These are phyloP conservation scores for Sarcophaga peregrina DNA, from an alignment of 1,140 invertebrate species.

Conservation along the genomic window DNA sequence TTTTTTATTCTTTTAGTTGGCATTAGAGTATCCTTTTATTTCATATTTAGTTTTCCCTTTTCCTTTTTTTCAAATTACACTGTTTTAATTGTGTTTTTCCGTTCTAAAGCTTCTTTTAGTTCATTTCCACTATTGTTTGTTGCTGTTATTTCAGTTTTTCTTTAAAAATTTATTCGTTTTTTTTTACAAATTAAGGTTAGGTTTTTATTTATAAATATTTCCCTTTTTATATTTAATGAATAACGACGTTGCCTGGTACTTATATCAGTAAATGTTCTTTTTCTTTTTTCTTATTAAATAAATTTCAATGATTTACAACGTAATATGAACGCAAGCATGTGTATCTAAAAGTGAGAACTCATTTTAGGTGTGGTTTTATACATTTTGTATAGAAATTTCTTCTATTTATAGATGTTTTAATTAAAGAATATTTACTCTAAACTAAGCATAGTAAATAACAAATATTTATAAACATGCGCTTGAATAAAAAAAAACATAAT, in stretches of 20 bases:
- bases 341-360: not conserved
- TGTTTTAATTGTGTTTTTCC: not conserved
- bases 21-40: no score
- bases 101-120: not conserved
- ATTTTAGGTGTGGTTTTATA: conserved; percentile 4
- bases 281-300: not conserved
- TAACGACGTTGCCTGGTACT: no score
- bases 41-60: not conserved
- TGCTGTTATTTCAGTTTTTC: no score
- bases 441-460: not conserved
- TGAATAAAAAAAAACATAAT: no score
- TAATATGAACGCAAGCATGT: not conserved
- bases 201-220: not conserved
- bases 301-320: not conserved
- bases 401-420: conserved; percentile 6
- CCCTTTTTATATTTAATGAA: no score
- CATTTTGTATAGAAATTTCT: not conserved
- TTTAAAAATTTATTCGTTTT: no score
- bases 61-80: not conserved
- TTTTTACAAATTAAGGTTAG: conserved; percentile 1
- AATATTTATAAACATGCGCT: not conserved
- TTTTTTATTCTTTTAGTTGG: no score
- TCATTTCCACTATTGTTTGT: no score
- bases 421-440: not conserved
- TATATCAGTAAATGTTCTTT: no score